phyloP scores from a whole-genome alignment of 2,113 vertebrate species.

The Cairina moschata region DNA sequence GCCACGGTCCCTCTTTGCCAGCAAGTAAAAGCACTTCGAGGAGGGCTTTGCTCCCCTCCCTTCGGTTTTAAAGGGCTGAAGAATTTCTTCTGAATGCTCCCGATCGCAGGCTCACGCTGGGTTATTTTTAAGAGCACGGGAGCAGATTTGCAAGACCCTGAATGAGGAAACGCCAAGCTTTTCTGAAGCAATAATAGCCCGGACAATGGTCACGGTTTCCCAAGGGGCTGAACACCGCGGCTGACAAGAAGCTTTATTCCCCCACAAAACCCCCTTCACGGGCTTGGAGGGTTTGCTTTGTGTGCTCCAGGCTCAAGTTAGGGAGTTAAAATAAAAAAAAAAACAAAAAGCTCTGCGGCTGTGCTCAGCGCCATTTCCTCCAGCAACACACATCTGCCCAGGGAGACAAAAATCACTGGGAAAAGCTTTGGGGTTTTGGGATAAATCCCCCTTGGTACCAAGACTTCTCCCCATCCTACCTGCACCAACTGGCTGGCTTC shows the following conservation, averaged over 20 bases:
- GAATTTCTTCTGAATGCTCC: conserved; percentile 62
- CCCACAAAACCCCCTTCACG: conserved; percentile 41
- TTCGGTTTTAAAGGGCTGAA: conserved; percentile 29
- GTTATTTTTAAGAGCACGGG: conserved; percentile 60
- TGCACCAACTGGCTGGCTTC: background rate
- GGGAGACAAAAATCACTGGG: background rate
- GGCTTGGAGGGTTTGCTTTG: conserved; percentile 15
- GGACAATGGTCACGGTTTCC: conserved; percentile 63
- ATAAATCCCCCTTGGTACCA: background rate
- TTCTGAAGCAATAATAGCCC: conserved; percentile 61
- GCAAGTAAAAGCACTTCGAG: conserved; percentile 27
- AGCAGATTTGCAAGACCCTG: conserved; percentile 30
- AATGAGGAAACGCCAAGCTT: conserved; percentile 63
- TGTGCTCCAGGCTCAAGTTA: conserved; percentile 10
- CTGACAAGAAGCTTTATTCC: conserved; percentile 59
- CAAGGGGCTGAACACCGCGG: conserved; percentile 43
- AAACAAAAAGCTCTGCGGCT: background rate
- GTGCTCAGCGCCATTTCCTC: background rate
- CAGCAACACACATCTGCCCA: background rate
- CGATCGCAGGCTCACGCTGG: conserved; percentile 15
- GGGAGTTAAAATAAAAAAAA: conserved; percentile 44
- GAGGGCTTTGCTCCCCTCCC: background rate
- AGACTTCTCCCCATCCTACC: background rate
- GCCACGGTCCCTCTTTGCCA: background rate
- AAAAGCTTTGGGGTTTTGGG: background rate